Percentiles rank a stretch among this genome's conserved stretches.
phyloP scores from a whole-genome alignment of 2,888 invertebrate genomes.

The Clunio marinus region DNA sequence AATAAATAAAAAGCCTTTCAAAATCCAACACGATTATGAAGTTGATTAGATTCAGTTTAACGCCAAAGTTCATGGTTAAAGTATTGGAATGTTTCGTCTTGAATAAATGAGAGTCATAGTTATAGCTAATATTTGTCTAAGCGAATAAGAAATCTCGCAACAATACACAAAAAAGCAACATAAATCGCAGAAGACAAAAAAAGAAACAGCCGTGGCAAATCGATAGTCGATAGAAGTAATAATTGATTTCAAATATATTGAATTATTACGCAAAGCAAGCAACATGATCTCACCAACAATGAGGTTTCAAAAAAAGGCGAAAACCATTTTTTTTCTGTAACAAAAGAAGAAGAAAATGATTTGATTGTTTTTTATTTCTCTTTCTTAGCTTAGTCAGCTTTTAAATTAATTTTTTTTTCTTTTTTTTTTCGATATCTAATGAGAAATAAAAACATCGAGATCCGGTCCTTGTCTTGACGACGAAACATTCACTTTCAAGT shows the following conservation, averaged over 20 bases:
- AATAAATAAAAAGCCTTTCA: too few species aligned
- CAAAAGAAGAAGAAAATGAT: background rate
- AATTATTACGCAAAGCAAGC: slow-evolving; percentile 13
- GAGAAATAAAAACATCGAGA: slow-evolving; percentile 6
- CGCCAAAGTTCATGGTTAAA: background rate
- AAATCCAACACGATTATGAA: too few species aligned
- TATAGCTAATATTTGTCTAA: too few species aligned
- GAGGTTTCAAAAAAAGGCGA: background rate
- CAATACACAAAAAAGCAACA: background rate
- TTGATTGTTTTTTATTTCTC: slow-evolving; percentile 14
- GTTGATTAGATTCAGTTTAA: background rate
- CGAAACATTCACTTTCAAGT: background rate
- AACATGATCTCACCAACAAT: background rate
- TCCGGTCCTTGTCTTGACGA: slow-evolving; percentile 7
- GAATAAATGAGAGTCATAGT: background rate
- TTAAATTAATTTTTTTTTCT: background rate
- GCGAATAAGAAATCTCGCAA: background rate
- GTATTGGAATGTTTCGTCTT: background rate
- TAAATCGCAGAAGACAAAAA: background rate
- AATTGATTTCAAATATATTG: background rate
- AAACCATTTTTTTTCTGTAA: background rate
- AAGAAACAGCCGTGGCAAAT: background rate
- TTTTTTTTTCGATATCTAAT: background rate
- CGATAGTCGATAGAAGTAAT: slow-evolving; percentile 6
- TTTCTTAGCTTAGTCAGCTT: background rate